phyloP scores from a whole-genome alignment of 1,140 invertebrate species.

The Aradophagus sp. region DNA sequence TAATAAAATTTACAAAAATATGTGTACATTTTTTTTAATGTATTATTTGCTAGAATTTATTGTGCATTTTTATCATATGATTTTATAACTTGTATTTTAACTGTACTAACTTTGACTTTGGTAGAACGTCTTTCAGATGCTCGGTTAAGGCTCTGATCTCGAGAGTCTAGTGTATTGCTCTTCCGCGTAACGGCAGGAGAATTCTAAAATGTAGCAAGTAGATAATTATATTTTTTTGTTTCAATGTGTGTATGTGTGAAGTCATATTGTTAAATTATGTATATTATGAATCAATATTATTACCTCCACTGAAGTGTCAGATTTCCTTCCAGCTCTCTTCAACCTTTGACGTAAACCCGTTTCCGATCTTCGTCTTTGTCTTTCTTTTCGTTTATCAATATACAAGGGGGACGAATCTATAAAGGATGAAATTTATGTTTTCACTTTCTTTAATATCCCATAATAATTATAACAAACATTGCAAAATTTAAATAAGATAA shows the following conservation, averaged over 20 bases:
- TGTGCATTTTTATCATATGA: slow-evolving; percentile 6
- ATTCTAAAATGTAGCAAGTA: slow-evolving; percentile 52
- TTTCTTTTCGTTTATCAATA: slow-evolving; percentile 85
- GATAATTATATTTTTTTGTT: neutral
- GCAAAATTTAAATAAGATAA: too few relatives aligned
- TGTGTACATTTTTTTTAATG: too few relatives aligned
- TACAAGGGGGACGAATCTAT: slow-evolving; percentile 81
- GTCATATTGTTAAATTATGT: too few relatives aligned
- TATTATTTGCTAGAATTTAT: too few relatives aligned
- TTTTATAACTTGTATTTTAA: slow-evolving; percentile 1
- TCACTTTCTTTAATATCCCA: too few relatives aligned
- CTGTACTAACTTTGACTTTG: slow-evolving; percentile 67
- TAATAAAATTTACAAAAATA: too few relatives aligned
- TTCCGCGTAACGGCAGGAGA: slow-evolving; percentile 66
- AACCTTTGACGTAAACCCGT: slow-evolving; percentile 77
- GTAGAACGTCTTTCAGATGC: slow-evolving; percentile 65
- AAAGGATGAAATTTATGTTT: neutral
- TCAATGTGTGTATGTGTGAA: too few relatives aligned
- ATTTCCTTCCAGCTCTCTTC: slow-evolving; percentile 72
- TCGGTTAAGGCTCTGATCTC: slow-evolving; percentile 68
- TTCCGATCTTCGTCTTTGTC: slow-evolving; percentile 82
- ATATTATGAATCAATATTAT: neutral
- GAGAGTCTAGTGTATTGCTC: slow-evolving; percentile 61
- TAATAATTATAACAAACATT: too few relatives aligned
- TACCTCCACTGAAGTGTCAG: slow-evolving; percentile 72